Base-by-base conservation (phyloP, 35 echinoderm and acorn worm species). In the Diadema setosum region DNA sequence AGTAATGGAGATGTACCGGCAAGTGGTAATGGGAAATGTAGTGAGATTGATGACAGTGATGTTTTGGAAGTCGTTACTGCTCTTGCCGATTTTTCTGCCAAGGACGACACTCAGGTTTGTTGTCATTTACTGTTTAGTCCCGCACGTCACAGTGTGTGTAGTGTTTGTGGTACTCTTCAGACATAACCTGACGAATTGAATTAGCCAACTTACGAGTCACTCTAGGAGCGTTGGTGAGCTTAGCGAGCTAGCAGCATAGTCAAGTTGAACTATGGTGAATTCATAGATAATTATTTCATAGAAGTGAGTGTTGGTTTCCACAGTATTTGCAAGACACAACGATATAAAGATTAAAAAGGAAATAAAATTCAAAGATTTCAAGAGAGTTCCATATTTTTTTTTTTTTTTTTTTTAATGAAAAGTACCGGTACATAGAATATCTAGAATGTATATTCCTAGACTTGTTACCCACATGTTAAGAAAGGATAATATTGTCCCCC, bases 1-100 rank as follows among this genome's bases (percentile, higher is more conserved):
- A n/a, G n/a, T n/a, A n/a, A n/a, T n/a, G n/a, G n/a, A n/a, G n/a
- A n/a, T n/a, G n/a, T n/a, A n/a, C n/a, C n/a, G n/a, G n/a, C n/a
- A n/a, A n/a, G n/a, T n/a, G n/a, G n/a, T n/a, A n/a, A n/a, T n/a
- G n/a, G n/a, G n/a, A n/a, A n/a, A n/a, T n/a, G 29, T 67, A 34
- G 37, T 67, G 21, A 32, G 4, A 26, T 64, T 40, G 83, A 85
- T 41, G 52, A 39, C 18, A 39, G 65, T 65, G 48, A 42, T 21
- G 56, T 59, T 30, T 42, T 85, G 33, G 83, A 85, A 39, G 36
- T 63, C 23, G 83, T 65, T 15, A 85, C 56, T 14, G 83, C 83
- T 37, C 37, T 85, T 32, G 83, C 83, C 32, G 83, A 85, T 65
- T 85, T 85, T 59, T 61, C 42, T 64, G 52, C 83, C 14, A 85